Base-by-base conservation (phyloP, 1,140 invertebrate genomes). In the Drepana arcuata region DNA sequence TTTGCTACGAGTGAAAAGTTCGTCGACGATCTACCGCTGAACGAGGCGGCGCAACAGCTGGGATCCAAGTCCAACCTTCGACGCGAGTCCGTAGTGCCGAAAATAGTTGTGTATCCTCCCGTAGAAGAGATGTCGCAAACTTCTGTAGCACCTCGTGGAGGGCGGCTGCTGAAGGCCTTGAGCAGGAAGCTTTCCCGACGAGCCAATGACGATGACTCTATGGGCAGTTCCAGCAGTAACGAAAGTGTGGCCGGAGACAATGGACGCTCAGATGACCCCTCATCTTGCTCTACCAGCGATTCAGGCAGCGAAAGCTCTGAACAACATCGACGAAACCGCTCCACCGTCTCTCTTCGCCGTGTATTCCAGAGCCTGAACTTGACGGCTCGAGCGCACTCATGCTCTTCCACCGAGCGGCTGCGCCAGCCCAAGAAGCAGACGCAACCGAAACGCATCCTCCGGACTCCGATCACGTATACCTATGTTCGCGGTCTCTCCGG, bases 401-500 rank as follows among this genome's bases (percentile, higher is more conserved):
- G 86, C 64, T 88, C 83, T 43, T 86, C 84, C 9, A 79, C 78
- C 7, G 74, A 75, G 24, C 83, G 86, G 9, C 70, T 86, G 1
- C 53, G 67, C 7, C 70, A 59, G 33, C 72, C 70, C 0, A 88
- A 89, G 64, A 89, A 91, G 50, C 88, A 88, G 30, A 68, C 81
- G 1, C 86, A 88, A 40, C 89, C 88, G 0, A 90, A 90, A 51
- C 84, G 87, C 25, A 93, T 93, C 21, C 79, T 93, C 1, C 78
- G 92, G 13, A 86, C 90, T 13, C 92, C 92, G 0, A 88, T 92
- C 0, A 87, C 90, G 0, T 93, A 93, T 66, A 92, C 89, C 1
- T 93, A 93, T 63, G 87, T 93, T 1, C 87, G 88, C 40, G 92
- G 92, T 24, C 83, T 92, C 29, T 93, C 91, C 1, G 92, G 92